phyloP scores from a whole-genome alignment of 2,888 invertebrate genomes.

The Exocentrus adspersus region DNA sequence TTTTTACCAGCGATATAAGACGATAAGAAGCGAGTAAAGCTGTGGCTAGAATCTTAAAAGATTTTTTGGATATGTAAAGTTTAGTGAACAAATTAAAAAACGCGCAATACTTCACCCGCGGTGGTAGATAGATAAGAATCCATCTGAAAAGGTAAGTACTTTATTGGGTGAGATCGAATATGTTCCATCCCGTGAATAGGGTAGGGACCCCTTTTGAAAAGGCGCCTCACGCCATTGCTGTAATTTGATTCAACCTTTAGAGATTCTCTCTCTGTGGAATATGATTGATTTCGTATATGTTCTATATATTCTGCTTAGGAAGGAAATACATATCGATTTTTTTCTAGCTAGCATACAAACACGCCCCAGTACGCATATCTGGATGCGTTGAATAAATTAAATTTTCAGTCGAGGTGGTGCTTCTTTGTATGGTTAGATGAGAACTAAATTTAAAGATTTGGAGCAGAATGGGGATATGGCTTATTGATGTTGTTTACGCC shows the following conservation, averaged over 20 bases:
- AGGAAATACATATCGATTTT: conserved; percentile 29
- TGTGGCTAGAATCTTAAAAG: too few species aligned
- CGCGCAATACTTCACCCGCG: background rate
- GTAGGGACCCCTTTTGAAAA: conserved; percentile 19
- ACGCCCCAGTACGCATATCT: conserved; percentile 5
- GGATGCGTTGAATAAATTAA: conserved; percentile 27
- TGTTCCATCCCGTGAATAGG: conserved; percentile 13
- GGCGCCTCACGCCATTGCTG: conserved; percentile 7
- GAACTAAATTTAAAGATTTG: background rate
- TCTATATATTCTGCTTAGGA: conserved; percentile 26
- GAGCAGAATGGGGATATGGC: conserved; percentile 1
- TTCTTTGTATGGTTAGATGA: conserved; percentile 6
- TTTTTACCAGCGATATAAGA: too few species aligned
- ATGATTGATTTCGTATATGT: conserved; percentile 33
- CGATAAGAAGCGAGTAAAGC: too few species aligned
- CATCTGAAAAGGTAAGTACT: conserved; percentile 25
- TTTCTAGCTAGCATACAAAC: conserved; percentile 4
- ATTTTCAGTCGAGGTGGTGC: conserved; percentile 25
- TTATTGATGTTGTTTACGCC: conserved; percentile 4
- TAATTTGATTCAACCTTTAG: conserved; percentile 28
- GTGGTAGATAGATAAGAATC: conserved; percentile 15
- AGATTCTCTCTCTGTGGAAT: conserved; percentile 25
- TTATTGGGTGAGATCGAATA: conserved; percentile 27
- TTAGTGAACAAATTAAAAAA: too few species aligned
- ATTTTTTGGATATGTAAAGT: too few species aligned